Percentiles rank a stretch among this genome's conserved stretches.
Conservation (phyloP, 2,888 invertebrate genomes). For the Caenorhabditis sulstoni region DNA sequence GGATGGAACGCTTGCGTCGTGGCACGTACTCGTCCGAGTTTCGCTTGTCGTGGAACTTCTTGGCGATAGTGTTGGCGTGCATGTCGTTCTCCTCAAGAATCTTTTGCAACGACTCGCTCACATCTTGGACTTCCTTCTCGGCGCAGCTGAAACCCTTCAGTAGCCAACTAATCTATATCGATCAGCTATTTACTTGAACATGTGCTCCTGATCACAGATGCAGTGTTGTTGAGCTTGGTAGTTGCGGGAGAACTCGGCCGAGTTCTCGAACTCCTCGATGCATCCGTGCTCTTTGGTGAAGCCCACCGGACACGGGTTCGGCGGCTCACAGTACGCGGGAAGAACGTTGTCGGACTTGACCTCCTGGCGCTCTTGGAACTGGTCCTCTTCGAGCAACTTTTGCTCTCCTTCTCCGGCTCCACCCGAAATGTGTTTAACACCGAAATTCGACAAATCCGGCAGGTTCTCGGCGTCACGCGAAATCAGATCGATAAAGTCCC, state of each 20-base stretch:
- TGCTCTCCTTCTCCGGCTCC: conserved; percentile 89
- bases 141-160: conserved; percentile 64
- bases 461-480: conserved; percentile 76
- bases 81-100: conserved; percentile 77
- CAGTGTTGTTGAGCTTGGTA: conserved; percentile 94
- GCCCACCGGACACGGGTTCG: conserved; percentile 97
- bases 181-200: conserved; percentile 77
- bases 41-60: conserved; percentile 80
- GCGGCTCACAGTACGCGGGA: conserved; percentile 98
- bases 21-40: conserved; percentile 72
- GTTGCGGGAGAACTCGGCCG: conserved; percentile 93
- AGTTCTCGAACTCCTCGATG: conserved; percentile 85
- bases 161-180: not conserved
- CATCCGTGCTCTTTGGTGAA: conserved; percentile 85
- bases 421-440: conserved; percentile 79
- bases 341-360: conserved; percentile 93
- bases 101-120: conserved; percentile 70
- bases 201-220: conserved; percentile 98
- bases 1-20: conserved; percentile 74
- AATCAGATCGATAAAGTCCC: conserved; percentile 77
- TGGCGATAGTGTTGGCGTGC: conserved; percentile 79
- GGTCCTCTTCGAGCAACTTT: conserved; percentile 83
- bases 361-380: conserved; percentile 78
- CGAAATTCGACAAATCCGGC: conserved; percentile 69
- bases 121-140: conserved; percentile 69